Evolutionary conservation across 1,140 invertebrate species (phyloP).

Genomic region (Drosophila sechellia): DNA sequence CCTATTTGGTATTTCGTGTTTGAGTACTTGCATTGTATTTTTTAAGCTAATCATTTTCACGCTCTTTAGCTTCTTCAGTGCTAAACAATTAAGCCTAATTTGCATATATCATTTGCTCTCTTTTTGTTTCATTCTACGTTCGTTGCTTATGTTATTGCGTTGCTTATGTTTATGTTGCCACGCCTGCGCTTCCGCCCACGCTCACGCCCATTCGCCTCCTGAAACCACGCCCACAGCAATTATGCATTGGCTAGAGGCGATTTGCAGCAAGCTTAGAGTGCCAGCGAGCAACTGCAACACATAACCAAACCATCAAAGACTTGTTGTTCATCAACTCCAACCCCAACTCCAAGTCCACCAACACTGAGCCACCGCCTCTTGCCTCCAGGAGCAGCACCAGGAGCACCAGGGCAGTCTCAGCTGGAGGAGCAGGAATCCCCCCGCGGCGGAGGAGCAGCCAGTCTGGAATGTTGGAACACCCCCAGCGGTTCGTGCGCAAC

Average conservation of each 20-base stretch:
- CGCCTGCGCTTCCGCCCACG: conserved; percentile 29
- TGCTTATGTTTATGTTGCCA: conserved; percentile 43
- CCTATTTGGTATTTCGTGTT: conserved; percentile 9
- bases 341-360: conserved; percentile 16
- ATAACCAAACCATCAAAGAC: conserved; percentile 27
- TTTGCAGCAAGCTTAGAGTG: conserved; percentile 36
- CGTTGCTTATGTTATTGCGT: conserved; percentile 6
- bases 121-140: conserved; percentile 9
- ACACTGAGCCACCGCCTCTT: conserved; percentile 27
- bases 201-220: conserved; percentile 15
- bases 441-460: conserved; percentile 64
- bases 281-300: conserved; percentile 25
- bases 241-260: conserved; percentile 46
- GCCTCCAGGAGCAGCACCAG: conserved; percentile 39
- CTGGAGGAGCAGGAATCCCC: conserved; percentile 44
- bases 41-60: conserved; percentile 42
- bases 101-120: conserved; percentile 37
- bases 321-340: conserved; percentile 26
- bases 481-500: conserved; percentile 83
- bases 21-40: conserved; percentile 20
- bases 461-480: conserved; percentile 84
- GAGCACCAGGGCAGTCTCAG: conserved; percentile 17
- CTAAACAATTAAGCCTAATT: conserved; percentile 27
- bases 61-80: conserved; percentile 31
- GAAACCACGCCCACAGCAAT: conserved; percentile 33